Evolutionary conservation across 2,888 invertebrate genomes (phyloP).

Genomic region (Eueremaeus valkanovi): DNA sequence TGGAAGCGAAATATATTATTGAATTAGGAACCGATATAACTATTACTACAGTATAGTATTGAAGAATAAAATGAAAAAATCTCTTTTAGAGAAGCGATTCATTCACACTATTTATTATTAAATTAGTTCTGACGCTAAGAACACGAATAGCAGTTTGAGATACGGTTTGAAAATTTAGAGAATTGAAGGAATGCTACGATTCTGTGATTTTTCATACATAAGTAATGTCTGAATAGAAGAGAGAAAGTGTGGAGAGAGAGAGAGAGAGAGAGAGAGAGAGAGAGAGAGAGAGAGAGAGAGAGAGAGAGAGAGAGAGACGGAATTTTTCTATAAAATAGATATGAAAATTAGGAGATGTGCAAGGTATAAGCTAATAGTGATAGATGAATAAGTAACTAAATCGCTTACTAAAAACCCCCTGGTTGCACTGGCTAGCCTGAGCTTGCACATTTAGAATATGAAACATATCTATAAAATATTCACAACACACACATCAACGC

Average conservation of each 20-base stretch:
- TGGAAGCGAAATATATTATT: neutral
- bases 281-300: slow-evolving; percentile 1
- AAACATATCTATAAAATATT: slow-evolving; percentile 1
- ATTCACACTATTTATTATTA: slow-evolving; percentile 8
- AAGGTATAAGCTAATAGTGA: too few relatives aligned
- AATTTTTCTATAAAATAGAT: too few relatives aligned
- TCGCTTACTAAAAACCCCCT: too few relatives aligned
- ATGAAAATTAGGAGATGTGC: too few relatives aligned
- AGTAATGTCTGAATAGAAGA: too few relatives aligned
- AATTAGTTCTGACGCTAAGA: neutral
- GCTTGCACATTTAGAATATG: too few relatives aligned
- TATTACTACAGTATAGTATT: neutral
- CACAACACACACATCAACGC: neutral
- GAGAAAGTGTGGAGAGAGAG: neutral
- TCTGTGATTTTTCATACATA: too few relatives aligned
- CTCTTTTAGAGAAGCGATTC: neutral
- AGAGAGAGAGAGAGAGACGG: too few relatives aligned
- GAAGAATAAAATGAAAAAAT: neutral
- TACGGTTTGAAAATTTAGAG: neutral
- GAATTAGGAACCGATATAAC: neutral
- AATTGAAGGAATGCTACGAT: too few relatives aligned
- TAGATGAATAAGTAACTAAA: too few relatives aligned
- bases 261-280: slow-evolving; percentile 1
- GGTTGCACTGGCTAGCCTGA: too few relatives aligned
- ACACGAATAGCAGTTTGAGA: neutral